Evolutionary conservation across 2,888 invertebrate genomes (phyloP), one percentile per base, ranked within the genome.

Genomic region (Ochropacha duplaris): DNA sequence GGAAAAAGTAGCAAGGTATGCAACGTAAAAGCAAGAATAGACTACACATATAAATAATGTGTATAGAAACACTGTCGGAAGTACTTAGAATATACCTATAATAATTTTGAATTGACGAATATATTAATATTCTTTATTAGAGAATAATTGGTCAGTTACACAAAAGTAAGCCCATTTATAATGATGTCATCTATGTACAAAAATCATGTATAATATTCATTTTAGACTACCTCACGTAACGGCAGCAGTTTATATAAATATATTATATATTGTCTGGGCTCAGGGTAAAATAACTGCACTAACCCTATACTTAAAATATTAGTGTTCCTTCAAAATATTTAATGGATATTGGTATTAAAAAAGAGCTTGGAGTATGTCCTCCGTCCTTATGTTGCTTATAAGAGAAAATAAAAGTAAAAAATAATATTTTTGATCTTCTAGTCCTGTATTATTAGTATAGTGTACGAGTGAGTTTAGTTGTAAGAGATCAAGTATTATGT

Each of bases 401-500:
- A 72, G 57, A 59, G 64, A 61, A 64, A 61, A 60, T 62, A 62
- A 60, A 64, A 58, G 56, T 54, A 61, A 55, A 70, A 63, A 65
- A 68, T 65, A 64, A 71, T 69, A 69, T 72, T 74, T 79, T 79
- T 82, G 78, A 83, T 78, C 81, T 86, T 90, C 90, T 90, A 90
- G 90, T 90, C 90, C 78, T 73, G 59, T 84, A 83, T 71, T 77
- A 62, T 76, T 83, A 86, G 65, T 57, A 62, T 70, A 72, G 64
- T 65, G 54, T 75, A 71, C 61, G 74, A 72, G 75, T 74, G 72
- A 73, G 73, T 61, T 54, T 73, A 72, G 68, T 55, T 39, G 57
- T 64, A 63, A 67, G 65, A 59, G 56, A 63, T 58, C 59, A 74
- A 76, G 69, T 71, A 66, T 70, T 78, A 78, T 14, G 31, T 14